phyloP scores from a whole-genome alignment of 2,797 vertebrate species.

The Anas bahamensis region DNA sequence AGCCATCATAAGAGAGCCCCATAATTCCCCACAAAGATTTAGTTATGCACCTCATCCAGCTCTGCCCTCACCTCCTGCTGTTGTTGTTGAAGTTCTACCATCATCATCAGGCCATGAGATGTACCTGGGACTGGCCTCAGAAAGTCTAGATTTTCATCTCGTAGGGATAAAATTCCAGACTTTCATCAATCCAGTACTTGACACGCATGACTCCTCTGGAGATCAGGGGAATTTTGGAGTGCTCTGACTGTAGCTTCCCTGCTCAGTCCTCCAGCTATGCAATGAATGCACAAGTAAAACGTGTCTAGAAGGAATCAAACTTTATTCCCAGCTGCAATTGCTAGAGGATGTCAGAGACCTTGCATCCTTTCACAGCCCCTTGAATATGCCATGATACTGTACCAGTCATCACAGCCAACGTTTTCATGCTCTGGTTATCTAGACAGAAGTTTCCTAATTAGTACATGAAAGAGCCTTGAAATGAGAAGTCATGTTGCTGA shows the following conservation, averaged over 20 bases:
- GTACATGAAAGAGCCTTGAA: neutral
- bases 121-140: neutral
- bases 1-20: rapidly evolving
- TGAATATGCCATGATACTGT: neutral
- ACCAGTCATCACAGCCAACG: neutral
- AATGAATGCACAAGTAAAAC: neutral
- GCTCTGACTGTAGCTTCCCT: neutral
- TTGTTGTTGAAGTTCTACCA: neutral
- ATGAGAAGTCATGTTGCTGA: neutral
- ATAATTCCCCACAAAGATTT: neutral
- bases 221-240: neutral
- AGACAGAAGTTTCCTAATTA: neutral
- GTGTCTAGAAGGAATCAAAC: neutral
- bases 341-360: neutral
- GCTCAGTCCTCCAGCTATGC: neutral
- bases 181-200: neutral
- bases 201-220: neutral
- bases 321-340: neutral
- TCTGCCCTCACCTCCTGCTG: neutral
- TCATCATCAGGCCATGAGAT: neutral
- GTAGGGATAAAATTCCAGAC: too few relatives aligned
- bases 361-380: neutral
- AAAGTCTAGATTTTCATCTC: neutral
- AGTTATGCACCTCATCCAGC: neutral
- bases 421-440: neutral